A percentile compares a stretch with the other conserved stretches of the same genome.
These are phyloP conservation scores for Drosophila lutescens DNA, from an alignment of 2,888 invertebrate genomes.

Conservation along the genomic window DNA sequence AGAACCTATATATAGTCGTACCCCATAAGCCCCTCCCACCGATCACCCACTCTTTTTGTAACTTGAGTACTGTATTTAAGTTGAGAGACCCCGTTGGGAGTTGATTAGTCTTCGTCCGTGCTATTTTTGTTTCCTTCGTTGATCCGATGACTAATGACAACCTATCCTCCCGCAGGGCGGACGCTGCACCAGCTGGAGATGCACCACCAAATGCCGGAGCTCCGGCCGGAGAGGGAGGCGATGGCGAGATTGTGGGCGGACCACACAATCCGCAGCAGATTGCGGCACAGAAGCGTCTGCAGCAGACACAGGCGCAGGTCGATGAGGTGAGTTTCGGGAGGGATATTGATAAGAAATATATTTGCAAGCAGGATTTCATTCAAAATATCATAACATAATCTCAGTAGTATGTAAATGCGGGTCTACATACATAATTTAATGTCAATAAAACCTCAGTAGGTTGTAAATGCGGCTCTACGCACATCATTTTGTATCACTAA, in stretches of 20 bases:
- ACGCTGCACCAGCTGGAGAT: slow-evolving; percentile 83
- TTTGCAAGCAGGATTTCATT: too few species aligned
- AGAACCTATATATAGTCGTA: slow-evolving; percentile 20
- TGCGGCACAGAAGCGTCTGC: slow-evolving; percentile 92
- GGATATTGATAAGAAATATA: background rate
- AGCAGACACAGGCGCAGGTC: slow-evolving; percentile 94
- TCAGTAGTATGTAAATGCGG: too few species aligned
- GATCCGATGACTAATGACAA: slow-evolving; percentile 40
- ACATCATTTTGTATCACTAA: too few species aligned
- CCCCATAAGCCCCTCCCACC: slow-evolving; percentile 1
- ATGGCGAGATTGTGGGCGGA: slow-evolving; percentile 92
- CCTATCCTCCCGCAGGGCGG: slow-evolving; percentile 74
- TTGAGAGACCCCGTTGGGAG: slow-evolving; percentile 68
- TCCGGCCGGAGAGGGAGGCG: slow-evolving; percentile 88
- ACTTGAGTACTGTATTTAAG: slow-evolving; percentile 53
- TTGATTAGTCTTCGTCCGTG: slow-evolving; percentile 56
- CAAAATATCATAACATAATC: too few species aligned
- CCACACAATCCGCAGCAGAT: slow-evolving; percentile 93
- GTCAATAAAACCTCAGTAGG: too few species aligned
- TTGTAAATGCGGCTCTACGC: too few species aligned
- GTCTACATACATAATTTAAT: too few species aligned
- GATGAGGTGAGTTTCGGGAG: slow-evolving; percentile 86
- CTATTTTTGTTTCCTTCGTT: slow-evolving; percentile 14
- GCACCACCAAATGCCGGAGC: slow-evolving; percentile 87
- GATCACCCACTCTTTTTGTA: slow-evolving; percentile 27